Percentiles rank a stretch among this genome's conserved stretches.
phyloP scores from a whole-genome alignment of 2,888 invertebrate genomes.

The Xanthia icteritia region DNA sequence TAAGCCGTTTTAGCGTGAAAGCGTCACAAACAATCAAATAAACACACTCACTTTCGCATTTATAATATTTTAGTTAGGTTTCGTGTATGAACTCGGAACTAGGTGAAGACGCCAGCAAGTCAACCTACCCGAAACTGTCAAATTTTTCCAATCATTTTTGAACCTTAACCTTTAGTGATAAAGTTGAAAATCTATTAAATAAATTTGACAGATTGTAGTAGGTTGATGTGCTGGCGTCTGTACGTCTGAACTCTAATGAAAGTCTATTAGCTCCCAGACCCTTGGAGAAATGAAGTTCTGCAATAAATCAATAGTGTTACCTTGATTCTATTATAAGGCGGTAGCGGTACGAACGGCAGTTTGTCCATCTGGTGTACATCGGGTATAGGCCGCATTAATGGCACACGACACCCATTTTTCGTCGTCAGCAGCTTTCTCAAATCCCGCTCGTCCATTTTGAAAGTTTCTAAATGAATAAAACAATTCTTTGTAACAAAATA shows the following conservation, averaged over 20 bases:
- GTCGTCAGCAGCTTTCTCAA: constrained; percentile 84
- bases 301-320: constrained; percentile 69
- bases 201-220: too few relatives aligned
- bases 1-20: too few relatives aligned
- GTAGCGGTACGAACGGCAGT: constrained; percentile 82
- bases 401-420: constrained; percentile 86
- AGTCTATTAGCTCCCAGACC: not conserved
- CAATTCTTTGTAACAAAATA: constrained; percentile 47
- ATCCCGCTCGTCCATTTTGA: constrained; percentile 85
- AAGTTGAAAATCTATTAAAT: too few relatives aligned
- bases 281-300: constrained; percentile 5
- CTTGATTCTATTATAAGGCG: constrained; percentile 86
- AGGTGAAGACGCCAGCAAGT: too few relatives aligned
- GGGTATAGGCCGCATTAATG: constrained; percentile 83
- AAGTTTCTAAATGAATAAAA: constrained; percentile 49
- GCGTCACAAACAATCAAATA: too few relatives aligned
- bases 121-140: too few relatives aligned
- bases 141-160: too few relatives aligned
- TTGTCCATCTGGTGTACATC: constrained; percentile 82
- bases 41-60: too few relatives aligned
- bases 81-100: not conserved
- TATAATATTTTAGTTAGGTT: not conserved
- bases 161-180: too few relatives aligned
- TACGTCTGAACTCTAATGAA: not conserved
- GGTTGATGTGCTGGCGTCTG: too few relatives aligned